Percentiles rank a stretch among this genome's conserved stretches.
These are phyloP conservation scores for Chunga burmeisteri DNA, from an alignment of 2,113 vertebrate species.

Conservation along the genomic window DNA sequence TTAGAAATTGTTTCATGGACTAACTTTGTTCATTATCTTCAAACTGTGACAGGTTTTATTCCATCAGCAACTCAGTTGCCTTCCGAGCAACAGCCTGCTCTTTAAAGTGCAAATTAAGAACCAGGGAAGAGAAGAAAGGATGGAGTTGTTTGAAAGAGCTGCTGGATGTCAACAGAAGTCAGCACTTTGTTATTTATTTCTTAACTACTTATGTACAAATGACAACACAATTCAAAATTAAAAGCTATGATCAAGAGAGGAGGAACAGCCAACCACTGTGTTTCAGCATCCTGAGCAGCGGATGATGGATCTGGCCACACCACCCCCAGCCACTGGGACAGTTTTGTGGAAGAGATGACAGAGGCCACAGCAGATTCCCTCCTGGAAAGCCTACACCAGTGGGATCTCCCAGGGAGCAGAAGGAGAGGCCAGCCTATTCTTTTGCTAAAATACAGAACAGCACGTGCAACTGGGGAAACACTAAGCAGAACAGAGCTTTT, in stretches of 20 bases:
- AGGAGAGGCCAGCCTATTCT: neutral
- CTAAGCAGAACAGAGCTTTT: neutral
- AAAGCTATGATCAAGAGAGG: neutral
- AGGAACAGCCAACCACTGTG: neutral
- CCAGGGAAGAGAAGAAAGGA: neutral
- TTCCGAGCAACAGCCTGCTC: neutral
- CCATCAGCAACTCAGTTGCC: neutral
- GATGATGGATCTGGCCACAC: neutral
- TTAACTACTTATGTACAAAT: neutral
- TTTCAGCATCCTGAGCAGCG: neutral
- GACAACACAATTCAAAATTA: neutral
- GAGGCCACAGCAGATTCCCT: neutral
- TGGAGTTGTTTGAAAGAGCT: constrained; percentile 7
- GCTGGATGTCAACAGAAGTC: constrained; percentile 1
- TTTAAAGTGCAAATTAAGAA: constrained; percentile 61
- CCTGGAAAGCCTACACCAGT: neutral
- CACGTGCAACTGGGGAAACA: neutral
- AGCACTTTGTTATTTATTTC: neutral
- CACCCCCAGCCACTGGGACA: neutral
- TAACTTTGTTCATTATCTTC: constrained; percentile 60
- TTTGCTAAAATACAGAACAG: neutral
- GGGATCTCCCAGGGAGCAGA: neutral
- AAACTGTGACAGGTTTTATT: constrained; percentile 52
- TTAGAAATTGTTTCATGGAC: constrained; percentile 45
- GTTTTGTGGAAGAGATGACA: neutral